Base-by-base conservation (phyloP, 2,797 vertebrate genomes). In the Okamejei kenojei region DNA sequence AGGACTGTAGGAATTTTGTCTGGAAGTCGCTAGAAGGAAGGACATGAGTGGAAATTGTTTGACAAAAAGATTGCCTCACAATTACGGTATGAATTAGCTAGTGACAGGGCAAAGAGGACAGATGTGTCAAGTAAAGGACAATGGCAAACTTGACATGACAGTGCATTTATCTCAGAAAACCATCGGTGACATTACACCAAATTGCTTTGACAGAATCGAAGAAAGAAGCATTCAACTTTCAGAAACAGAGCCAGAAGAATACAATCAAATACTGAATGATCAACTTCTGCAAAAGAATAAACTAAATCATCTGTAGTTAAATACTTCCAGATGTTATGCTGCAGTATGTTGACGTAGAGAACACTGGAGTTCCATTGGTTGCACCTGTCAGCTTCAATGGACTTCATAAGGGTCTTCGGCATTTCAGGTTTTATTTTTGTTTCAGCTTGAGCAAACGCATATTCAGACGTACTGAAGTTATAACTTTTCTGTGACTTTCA, bases 11-110 rank as follows among this genome's bases (percentile, higher is more conserved):
- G 90, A 45, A n/a, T 54, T 74, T 76, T 76, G 58, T 76, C 90
- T 29, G 45, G 71, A 92, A 92, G 76, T 76, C 8, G 90, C 90
- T 74, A 11, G 90, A 92, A 71, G 90, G 23, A 92, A 76, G 73
- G 90, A 92, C 73, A n/a, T 92, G 71, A 92, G 26, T 71, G 23
- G 68, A 58, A 45, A 92, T 76, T 74, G 71, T 76, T 58, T 92
- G 90, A 92, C 71, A 92, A 76, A 76, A 92, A 45, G 35, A 92
- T 92, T 92, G 90, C 71, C 71, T 92, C 71, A 58, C 90, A 92
- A 92, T 74, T 92, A 76, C 38, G 17, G 23, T 45, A 15, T 58
- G 90, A 73, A 90, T 90, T 90, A 90, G 86, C 29, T 8, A 54
- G 35, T 54, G 32, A 58, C 38, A 74, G 90, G 90, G 90, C 35